Evolutionary conservation across 2,888 invertebrate species (phyloP).

Genomic region (Drosophila helvetica): DNA sequence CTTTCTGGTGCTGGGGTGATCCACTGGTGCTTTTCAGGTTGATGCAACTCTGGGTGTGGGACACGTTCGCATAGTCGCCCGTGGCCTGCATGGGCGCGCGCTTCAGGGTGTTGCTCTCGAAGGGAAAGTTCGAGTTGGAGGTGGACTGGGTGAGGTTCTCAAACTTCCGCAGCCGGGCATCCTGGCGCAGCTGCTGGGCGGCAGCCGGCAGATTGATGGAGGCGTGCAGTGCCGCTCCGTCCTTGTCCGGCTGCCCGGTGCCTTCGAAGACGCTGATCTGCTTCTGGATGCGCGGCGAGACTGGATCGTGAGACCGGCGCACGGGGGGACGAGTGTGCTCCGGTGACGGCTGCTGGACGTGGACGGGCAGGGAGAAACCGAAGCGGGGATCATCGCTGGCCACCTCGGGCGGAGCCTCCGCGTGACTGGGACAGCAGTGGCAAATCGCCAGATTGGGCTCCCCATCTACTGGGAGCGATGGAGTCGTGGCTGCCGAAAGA

Average conservation of each 20-base stretch:
- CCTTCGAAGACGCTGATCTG: conserved; percentile 82
- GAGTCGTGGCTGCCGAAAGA: conserved; percentile 85
- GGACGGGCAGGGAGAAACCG: conserved; percentile 60
- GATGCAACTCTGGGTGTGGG: conserved; percentile 80
- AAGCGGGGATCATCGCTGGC: conserved; percentile 56
- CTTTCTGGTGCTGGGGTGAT: conserved; percentile 63
- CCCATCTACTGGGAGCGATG: conserved; percentile 69
- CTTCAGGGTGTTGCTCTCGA: conserved; percentile 81
- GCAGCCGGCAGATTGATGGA: conserved; percentile 78
- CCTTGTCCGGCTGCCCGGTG: conserved; percentile 27
- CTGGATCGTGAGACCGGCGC: conserved; percentile 77
- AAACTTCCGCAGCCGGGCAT: conserved; percentile 80
- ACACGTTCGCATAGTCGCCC: conserved; percentile 70
- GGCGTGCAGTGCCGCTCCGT: conserved; percentile 63
- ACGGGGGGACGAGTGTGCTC: conserved; percentile 63
- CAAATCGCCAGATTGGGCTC: conserved; percentile 72
- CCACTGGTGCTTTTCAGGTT: conserved; percentile 74
- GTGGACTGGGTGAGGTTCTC: conserved; percentile 82
- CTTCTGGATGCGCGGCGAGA: conserved; percentile 81
- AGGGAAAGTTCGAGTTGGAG: conserved; percentile 82
- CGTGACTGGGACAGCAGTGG: conserved; percentile 77
- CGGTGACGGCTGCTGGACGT: conserved; percentile 64
- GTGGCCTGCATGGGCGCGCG: conserved; percentile 67
- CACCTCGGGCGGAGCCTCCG: conserved; percentile 73
- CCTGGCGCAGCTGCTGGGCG: conserved; percentile 73